Evolutionary conservation across 2,888 invertebrate genomes (phyloP).

Genomic region (Oscheius sp.): DNA sequence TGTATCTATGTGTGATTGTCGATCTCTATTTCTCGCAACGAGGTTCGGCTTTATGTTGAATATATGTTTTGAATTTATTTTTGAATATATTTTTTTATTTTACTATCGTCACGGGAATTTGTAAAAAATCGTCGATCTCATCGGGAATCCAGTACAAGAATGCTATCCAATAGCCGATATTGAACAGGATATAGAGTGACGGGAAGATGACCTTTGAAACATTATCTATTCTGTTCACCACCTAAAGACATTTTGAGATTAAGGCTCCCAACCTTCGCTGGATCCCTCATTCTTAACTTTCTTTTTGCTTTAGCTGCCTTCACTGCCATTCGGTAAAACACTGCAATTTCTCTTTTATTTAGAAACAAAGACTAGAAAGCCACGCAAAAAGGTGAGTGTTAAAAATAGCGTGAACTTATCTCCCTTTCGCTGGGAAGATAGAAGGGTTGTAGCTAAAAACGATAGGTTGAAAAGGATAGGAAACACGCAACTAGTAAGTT

Average conservation of each 20-base stretch:
- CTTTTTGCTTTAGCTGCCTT: slow-evolving; percentile 58
- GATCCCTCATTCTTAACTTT: slow-evolving; percentile 55
- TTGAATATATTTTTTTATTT: background rate
- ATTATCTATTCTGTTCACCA: slow-evolving; percentile 60
- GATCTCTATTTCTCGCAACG: background rate
- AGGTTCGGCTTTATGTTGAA: background rate
- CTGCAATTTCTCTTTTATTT: slow-evolving; percentile 38
- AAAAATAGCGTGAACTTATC: slow-evolving; percentile 8
- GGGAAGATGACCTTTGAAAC: slow-evolving; percentile 78
- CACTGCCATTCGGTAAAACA: slow-evolving; percentile 62
- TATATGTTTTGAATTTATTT: background rate
- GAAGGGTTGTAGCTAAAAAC: slow-evolving; percentile 1
- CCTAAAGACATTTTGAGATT: slow-evolving; percentile 25
- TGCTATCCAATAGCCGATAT: slow-evolving; percentile 84
- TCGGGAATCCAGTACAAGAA: slow-evolving; percentile 74
- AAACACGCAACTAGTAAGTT: background rate
- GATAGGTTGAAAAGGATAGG: background rate
- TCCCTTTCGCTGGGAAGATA: background rate
- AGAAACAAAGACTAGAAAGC: background rate
- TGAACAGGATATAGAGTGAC: slow-evolving; percentile 80
- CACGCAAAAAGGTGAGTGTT: background rate
- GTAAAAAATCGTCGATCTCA: slow-evolving; percentile 54
- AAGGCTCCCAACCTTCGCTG: slow-evolving; percentile 38
- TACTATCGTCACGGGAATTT: slow-evolving; percentile 16
- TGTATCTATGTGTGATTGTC: background rate